Conservation (phyloP, 2,888 invertebrate species). For the Odiellus spinosus region DNA sequence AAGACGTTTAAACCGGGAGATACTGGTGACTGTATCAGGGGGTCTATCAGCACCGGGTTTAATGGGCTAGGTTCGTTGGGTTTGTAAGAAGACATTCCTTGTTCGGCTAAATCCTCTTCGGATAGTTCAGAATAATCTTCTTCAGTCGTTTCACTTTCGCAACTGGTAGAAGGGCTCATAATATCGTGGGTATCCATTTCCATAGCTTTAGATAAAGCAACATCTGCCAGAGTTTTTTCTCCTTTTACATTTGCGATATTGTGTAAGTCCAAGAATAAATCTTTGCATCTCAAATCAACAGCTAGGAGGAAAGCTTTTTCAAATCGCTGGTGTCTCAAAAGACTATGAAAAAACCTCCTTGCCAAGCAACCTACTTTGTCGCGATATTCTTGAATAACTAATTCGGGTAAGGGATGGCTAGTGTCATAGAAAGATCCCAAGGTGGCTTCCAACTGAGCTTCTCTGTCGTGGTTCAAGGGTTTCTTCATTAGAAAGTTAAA, state of each 20-base stretch:
- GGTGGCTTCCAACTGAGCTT: constrained; percentile 41
- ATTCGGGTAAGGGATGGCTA: constrained; percentile 45
- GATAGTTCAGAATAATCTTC: too few relatives aligned
- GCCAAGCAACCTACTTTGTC: constrained; percentile 61
- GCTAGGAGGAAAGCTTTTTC: constrained; percentile 20
- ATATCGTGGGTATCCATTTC: too few relatives aligned
- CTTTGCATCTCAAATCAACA: constrained; percentile 17
- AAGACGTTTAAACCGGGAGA: too few relatives aligned
- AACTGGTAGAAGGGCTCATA: too few relatives aligned
- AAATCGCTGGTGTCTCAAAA: constrained; percentile 14
- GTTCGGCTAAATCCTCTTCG: too few relatives aligned
- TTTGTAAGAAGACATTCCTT: too few relatives aligned
- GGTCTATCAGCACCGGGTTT: too few relatives aligned
- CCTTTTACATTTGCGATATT: constrained; percentile 12
- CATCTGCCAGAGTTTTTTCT: constrained; percentile 11
- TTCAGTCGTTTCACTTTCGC: too few relatives aligned
- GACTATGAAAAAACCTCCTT: constrained; percentile 31
- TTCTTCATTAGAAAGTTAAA: too few relatives aligned
- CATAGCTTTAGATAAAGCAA: constrained; percentile 4
- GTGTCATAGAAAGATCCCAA: constrained; percentile 65
- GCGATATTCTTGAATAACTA: constrained; percentile 53
- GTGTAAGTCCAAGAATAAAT: constrained; percentile 17
- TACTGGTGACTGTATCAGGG: too few relatives aligned
- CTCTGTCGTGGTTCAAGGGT: background rate
- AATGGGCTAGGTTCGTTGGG: too few relatives aligned